Percentiles rank a stretch among this genome's conserved stretches.
Evolutionary conservation across 1,140 invertebrate genomes (phyloP).

Genomic region (Ditylenchus dipsaci): DNA sequence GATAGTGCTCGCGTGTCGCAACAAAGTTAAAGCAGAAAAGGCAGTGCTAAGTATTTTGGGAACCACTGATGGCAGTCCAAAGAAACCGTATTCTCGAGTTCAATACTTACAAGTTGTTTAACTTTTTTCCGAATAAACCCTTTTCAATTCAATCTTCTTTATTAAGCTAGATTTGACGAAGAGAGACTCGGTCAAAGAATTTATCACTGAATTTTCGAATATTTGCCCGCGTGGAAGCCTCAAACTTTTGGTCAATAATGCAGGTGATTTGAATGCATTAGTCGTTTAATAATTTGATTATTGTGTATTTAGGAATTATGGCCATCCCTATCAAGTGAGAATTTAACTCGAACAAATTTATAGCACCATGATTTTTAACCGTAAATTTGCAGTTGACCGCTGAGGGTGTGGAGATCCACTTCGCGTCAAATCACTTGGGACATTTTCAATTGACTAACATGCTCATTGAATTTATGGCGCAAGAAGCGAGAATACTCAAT

Average conservation of each 20-base stretch:
- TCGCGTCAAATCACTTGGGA: slow-evolving; percentile 43
- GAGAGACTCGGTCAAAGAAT: slow-evolving; percentile 5
- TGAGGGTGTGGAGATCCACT: slow-evolving; percentile 37
- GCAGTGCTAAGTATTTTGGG: neutral
- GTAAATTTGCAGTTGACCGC: slow-evolving; percentile 8
- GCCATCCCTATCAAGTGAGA: slow-evolving; percentile 5
- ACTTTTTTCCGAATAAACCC: slow-evolving; percentile 2
- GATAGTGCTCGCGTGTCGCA: slow-evolving; percentile 32
- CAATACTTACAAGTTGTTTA: neutral
- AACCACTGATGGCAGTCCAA: neutral
- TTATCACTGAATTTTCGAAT: slow-evolving; percentile 15
- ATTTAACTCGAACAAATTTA: neutral
- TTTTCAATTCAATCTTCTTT: slow-evolving; percentile 20
- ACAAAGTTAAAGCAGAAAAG: slow-evolving; percentile 28
- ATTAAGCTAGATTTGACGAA: slow-evolving; percentile 31
- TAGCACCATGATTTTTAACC: neutral
- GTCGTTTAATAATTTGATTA: neutral
- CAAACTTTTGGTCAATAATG: slow-evolving; percentile 43
- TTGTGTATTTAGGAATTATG: slow-evolving; percentile 26
- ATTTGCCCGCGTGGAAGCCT: slow-evolving; percentile 7
- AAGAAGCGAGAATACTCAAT: slow-evolving; percentile 33
- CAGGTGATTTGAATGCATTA: slow-evolving; percentile 4
- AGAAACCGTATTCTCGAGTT: neutral
- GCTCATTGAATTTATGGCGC: slow-evolving; percentile 26
- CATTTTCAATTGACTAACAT: slow-evolving; percentile 44